phyloP scores from a whole-genome alignment of 1,140 invertebrate genomes.

The Hyles euphorbiae region DNA sequence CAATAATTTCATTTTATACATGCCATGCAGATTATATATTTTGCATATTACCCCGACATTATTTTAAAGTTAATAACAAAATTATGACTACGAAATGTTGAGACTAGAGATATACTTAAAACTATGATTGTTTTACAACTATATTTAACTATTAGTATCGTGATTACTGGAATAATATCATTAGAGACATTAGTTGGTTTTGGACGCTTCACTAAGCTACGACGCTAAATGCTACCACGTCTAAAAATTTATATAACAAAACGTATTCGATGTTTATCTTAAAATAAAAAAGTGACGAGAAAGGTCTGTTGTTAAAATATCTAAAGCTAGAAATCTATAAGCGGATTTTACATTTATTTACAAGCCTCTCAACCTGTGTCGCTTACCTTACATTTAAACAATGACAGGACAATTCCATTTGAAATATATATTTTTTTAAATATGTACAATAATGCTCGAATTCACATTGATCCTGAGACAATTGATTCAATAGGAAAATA shows the following conservation, averaged over 20 bases:
- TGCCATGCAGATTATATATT: constrained; percentile 5
- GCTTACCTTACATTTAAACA: constrained; percentile 24
- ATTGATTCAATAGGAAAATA: constrained; percentile 26
- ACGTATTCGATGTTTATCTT: constrained; percentile 31
- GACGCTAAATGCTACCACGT: constrained; percentile 4
- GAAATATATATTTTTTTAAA: constrained; percentile 4
- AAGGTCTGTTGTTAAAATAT: constrained; percentile 21
- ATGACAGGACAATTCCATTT: constrained; percentile 60
- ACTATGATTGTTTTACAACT: constrained; percentile 38
- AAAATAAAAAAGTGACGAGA: constrained; percentile 10
- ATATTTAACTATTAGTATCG: constrained; percentile 33
- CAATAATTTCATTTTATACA: constrained; percentile 2
- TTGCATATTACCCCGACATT: constrained; percentile 4
- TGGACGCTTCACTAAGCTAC: constrained; percentile 11
- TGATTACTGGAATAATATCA: constrained; percentile 31
- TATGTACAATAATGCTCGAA: constrained; percentile 14
- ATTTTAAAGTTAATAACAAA: constrained; percentile 43
- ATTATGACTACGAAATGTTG: constrained; percentile 56
- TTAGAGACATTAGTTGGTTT: constrained; percentile 27
- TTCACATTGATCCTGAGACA: constrained; percentile 29
- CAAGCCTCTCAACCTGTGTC: constrained; percentile 45
- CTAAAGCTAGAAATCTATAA: constrained; percentile 24
- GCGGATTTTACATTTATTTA: constrained; percentile 50
- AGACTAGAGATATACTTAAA: constrained; percentile 66
- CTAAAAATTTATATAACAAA: constrained; percentile 20